A percentile compares a stretch with the other conserved stretches of the same genome.
phyloP scores from a whole-genome alignment of 2,113 vertebrate genomes.

The Campylomormyrus numenius region DNA sequence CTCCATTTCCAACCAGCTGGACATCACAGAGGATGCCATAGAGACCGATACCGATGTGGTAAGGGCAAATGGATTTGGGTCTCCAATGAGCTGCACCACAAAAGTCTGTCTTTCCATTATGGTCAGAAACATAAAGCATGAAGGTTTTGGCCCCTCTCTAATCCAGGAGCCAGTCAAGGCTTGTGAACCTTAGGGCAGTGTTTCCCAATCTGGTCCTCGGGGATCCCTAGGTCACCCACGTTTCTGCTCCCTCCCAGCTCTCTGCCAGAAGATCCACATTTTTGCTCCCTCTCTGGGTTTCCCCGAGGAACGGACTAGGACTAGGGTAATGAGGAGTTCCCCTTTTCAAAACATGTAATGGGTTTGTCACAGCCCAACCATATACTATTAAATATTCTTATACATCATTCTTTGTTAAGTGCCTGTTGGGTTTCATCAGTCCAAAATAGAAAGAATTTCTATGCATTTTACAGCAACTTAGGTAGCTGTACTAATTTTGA shows the following conservation, averaged over 20 bases:
- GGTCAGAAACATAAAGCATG: not conserved
- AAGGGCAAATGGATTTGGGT: constrained; percentile 39
- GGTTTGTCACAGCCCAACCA: not conserved
- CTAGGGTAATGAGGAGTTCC: not conserved
- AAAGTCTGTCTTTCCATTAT: not conserved
- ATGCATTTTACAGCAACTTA: too few relatives aligned
- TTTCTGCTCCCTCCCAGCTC: not conserved
- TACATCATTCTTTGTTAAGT: not conserved
- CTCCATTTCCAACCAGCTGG: constrained; percentile 33
- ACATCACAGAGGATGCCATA: constrained; percentile 59
- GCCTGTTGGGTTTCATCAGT: too few relatives aligned
- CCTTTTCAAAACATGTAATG: not conserved
- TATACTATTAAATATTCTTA: not conserved
- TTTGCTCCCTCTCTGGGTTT: not conserved
- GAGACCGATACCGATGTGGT: constrained; percentile 95
- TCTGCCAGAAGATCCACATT: not conserved
- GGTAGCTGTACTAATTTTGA: too few relatives aligned
- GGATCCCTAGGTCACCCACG: not conserved
- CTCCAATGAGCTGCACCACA: not conserved
- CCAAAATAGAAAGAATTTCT: too few relatives aligned
- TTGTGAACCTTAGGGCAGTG: not conserved
- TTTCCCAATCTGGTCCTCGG: not conserved
- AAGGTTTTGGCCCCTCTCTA: not conserved
- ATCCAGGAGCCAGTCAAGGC: not conserved
- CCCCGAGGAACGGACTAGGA: too few relatives aligned